These are phyloP conservation scores for Salticus scenicus DNA, from an alignment of 2,888 invertebrate genomes.

Conservation along the genomic window DNA sequence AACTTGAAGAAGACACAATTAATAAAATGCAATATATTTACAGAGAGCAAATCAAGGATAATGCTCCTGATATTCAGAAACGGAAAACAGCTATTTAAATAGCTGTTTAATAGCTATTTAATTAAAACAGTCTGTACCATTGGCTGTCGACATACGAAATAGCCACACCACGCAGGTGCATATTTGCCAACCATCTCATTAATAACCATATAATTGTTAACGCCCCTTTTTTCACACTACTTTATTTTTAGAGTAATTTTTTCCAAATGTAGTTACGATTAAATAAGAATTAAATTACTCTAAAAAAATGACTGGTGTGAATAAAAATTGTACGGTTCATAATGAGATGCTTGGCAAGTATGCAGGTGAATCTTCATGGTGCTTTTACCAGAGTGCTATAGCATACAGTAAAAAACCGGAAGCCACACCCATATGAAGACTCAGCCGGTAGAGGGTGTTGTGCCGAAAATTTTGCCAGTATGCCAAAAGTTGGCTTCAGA, in stretches of 20 bases:
- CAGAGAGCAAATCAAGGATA: background rate
- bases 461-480: background rate
- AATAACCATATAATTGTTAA: too few relatives aligned
- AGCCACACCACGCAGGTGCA: background rate
- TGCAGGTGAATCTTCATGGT: conserved; percentile 3
- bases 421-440: background rate
- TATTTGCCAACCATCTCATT: too few relatives aligned
- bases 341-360: too few relatives aligned
- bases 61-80: background rate
- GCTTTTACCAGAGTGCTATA: conserved; percentile 17
- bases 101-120: too few relatives aligned
- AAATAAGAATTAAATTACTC: too few relatives aligned
- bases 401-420: background rate
- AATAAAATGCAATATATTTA: background rate
- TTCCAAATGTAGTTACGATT: too few relatives aligned
- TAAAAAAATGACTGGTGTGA: too few relatives aligned
- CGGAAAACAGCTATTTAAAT: background rate
- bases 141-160: background rate
- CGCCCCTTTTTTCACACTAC: too few relatives aligned
- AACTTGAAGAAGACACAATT: conserved; percentile 1
- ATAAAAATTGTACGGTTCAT: too few relatives aligned
- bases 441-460: background rate
- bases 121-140: background rate
- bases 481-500: background rate
- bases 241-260: too few relatives aligned